Base-by-base conservation (phyloP, 2,888 invertebrate species). In the Nomada ruficornis region DNA sequence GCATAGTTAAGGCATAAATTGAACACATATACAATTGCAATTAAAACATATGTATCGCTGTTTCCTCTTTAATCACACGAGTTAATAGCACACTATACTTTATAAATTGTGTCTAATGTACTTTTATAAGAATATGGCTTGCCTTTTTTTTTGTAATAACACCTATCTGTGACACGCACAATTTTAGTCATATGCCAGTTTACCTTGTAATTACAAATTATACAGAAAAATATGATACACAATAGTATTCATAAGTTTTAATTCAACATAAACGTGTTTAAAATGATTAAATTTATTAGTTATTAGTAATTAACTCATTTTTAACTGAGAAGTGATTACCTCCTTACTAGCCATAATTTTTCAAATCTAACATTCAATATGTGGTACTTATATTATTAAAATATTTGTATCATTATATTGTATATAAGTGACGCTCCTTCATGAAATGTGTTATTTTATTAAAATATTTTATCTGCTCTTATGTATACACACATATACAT, bases 321-420 rank as follows among this genome's bases (percentile, higher is more conserved):
- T 70, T 57, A 55, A 69, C 70, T 29, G 63, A 77, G 67, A 80
- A 72, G 80, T 59, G 67, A 75, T 50, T 77, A 85, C 72, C 63
- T 83, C 70, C 52, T 72, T 29, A 23, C 69, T 50, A 63, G 23
- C 47, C 42, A 71, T 60, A 77, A 15, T 52, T 59, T 42, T 78
- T 52, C 29, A 44, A 52, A 75, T 57, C 47, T 75, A 81, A 71
- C 69, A 23, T 76, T 55, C 57, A 69, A 79, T 59, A 71, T 44
- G 64, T 68, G 55, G 73, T 74, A 47, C 76, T 75, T 64, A 80
- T 54, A 77, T 77, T 86, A 77, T 67, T 84, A 86, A 87, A 85
- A 86, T 82, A 87, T 75, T 44, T 82, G 70, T 64, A 54, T 70
- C 20, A 73, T 75, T 63, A 59, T 55, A 20, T 47, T 47, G 47